Conservation (phyloP, 2,113 vertebrate species). For the Proterorhinus semilunaris region DNA sequence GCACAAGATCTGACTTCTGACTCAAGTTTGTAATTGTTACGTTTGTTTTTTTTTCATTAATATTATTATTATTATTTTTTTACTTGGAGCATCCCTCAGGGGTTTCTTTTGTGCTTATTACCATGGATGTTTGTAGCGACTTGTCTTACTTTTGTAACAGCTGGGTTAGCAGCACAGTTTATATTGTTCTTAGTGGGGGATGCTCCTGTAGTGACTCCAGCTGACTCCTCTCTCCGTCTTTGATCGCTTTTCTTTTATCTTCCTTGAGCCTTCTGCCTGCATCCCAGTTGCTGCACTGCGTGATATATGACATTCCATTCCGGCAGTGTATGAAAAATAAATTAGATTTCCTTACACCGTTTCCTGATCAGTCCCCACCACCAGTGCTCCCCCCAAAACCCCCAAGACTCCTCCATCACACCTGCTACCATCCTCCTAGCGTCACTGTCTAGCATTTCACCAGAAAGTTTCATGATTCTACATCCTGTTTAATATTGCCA, state of each 20-base stretch:
- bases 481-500: background rate
- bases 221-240: slow-evolving; percentile 55
- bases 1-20: too few species aligned
- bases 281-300: slow-evolving; percentile 59
- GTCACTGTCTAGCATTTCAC: slow-evolving; percentile 15
- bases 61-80: too few species aligned
- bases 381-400: background rate
- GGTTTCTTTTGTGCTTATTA: background rate
- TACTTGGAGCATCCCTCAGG: background rate
- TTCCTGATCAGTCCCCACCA: slow-evolving; percentile 57
- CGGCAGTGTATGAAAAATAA: slow-evolving; percentile 72
- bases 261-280: slow-evolving; percentile 46
- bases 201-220: slow-evolving; percentile 49
- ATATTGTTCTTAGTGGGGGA: slow-evolving; percentile 58
- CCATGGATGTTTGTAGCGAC: slow-evolving; percentile 23
- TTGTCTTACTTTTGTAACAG: slow-evolving; percentile 36
- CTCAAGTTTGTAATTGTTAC: too few species aligned
- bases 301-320: slow-evolving; percentile 73
- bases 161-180: slow-evolving; percentile 48
- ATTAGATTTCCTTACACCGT: slow-evolving; percentile 69
- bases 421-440: slow-evolving; percentile 32
- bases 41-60: too few species aligned
- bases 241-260: slow-evolving; percentile 73
- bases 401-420: slow-evolving; percentile 38
- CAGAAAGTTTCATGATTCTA: background rate